Conservation (phyloP, 2,888 invertebrate species). For the Harpalus rufipes region DNA sequence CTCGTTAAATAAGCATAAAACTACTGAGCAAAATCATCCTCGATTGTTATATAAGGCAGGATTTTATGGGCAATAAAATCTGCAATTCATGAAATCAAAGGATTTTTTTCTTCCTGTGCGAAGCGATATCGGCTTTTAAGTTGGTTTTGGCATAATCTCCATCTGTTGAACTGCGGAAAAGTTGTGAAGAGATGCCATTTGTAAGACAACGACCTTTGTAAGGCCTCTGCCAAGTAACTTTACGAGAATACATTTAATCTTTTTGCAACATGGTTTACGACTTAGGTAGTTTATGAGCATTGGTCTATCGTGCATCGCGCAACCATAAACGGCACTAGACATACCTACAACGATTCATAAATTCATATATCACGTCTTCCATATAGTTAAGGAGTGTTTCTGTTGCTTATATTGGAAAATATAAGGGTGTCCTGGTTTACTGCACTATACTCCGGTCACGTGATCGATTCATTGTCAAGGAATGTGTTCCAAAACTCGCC, state of each 20-base stretch:
- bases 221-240: not conserved
- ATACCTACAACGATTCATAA: not conserved
- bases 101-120: constrained; percentile 33
- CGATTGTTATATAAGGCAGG: constrained; percentile 48
- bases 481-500: no score
- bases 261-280: not conserved
- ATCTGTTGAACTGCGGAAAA: constrained; percentile 25
- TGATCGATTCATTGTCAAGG: no score
- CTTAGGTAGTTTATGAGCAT: not conserved
- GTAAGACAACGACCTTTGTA: constrained; percentile 35
- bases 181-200: constrained; percentile 24
- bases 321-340: not conserved
- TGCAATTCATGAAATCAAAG: constrained; percentile 60
- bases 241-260: not conserved
- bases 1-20: constrained; percentile 54
- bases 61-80: constrained; percentile 58
- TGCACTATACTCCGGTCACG: no score
- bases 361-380: not conserved
- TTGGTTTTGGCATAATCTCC: constrained; percentile 38
- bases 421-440: not conserved
- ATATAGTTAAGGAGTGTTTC: not conserved
- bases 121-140: constrained; percentile 14
- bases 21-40: constrained; percentile 39
- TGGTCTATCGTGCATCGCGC: not conserved
- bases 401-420: not conserved